These are phyloP conservation scores for Drosophila sp. DNA, from an alignment of 1,140 invertebrate species.

Conservation along the genomic window DNA sequence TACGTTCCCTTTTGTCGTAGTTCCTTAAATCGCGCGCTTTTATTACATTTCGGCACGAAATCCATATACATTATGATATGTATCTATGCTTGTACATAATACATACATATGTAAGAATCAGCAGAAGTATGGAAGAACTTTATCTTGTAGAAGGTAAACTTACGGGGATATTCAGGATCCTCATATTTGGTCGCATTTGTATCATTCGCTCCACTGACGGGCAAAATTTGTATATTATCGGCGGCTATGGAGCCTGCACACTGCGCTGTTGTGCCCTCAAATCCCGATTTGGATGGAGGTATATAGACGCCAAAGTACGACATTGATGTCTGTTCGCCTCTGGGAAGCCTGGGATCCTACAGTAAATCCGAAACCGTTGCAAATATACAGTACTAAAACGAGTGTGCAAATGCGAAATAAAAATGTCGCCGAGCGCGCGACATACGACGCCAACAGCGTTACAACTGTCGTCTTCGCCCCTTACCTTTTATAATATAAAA, in stretches of 20 bases:
- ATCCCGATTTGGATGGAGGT: constrained; percentile 66
- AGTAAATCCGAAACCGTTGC: not conserved
- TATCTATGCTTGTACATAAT: no score
- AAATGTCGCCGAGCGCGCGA: constrained; percentile 15
- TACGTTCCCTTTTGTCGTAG: no score
- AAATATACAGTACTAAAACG: not conserved
- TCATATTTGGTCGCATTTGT: constrained; percentile 30
- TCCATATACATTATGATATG: no score
- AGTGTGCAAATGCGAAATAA: not conserved
- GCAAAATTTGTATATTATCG: constrained; percentile 33
- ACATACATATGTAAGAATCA: not conserved
- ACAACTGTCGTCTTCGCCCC: not conserved
- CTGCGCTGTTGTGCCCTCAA: constrained; percentile 50
- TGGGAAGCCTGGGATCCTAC: not conserved
- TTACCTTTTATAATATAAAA: constrained; percentile 15
- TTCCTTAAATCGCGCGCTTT: no score
- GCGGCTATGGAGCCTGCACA: constrained; percentile 71
- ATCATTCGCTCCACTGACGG: constrained; percentile 1
- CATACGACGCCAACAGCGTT: constrained; percentile 19
- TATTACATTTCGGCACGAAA: no score
- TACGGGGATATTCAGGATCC: constrained; percentile 70
- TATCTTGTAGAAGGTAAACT: constrained; percentile 31
- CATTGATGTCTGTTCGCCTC: constrained; percentile 34
- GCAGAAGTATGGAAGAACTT: not conserved
- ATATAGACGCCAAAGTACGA: constrained; percentile 68